phyloP scores from a whole-genome alignment of 2,113 vertebrate genomes.

The Crotalus horridus region DNA sequence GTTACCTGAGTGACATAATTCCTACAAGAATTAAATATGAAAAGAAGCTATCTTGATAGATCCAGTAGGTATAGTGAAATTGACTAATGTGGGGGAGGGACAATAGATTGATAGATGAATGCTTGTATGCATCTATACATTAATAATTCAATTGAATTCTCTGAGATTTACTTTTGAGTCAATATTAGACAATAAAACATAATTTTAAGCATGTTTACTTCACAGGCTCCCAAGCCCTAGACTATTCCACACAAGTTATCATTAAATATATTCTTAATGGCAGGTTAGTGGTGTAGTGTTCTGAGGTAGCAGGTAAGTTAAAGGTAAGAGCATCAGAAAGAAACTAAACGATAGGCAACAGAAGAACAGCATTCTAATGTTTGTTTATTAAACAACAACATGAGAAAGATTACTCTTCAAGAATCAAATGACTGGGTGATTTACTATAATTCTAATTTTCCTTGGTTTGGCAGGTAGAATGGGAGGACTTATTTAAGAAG shows the following conservation, averaged over 20 bases:
- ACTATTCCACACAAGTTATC: not conserved
- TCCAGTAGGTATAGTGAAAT: not conserved
- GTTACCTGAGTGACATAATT: not conserved
- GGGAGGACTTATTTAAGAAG: conserved; percentile 77
- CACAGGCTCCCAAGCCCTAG: not conserved
- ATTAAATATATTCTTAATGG: not conserved
- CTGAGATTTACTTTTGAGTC: not conserved
- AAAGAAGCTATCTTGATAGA: not conserved
- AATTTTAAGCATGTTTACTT: not conserved
- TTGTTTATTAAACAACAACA: not conserved
- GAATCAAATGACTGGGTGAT: not conserved
- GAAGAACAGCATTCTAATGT: not conserved
- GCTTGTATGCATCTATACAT: not conserved
- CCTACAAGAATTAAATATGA: conserved; percentile 3
- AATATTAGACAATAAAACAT: not conserved
- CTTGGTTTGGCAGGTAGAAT: conserved; percentile 75
- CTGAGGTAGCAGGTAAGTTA: not conserved
- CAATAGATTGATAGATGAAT: not conserved
- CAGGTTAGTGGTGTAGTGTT: not conserved
- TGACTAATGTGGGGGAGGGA: not conserved
- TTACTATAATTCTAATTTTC: not conserved
- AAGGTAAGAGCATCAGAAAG: not conserved
- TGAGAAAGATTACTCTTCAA: not conserved
- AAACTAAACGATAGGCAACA: not conserved
- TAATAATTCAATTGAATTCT: not conserved